These are phyloP conservation scores for Chondrosia reniformis DNA, from an alignment of 37 sponge, comb jelly and placozoan species.

Conservation along the genomic window DNA sequence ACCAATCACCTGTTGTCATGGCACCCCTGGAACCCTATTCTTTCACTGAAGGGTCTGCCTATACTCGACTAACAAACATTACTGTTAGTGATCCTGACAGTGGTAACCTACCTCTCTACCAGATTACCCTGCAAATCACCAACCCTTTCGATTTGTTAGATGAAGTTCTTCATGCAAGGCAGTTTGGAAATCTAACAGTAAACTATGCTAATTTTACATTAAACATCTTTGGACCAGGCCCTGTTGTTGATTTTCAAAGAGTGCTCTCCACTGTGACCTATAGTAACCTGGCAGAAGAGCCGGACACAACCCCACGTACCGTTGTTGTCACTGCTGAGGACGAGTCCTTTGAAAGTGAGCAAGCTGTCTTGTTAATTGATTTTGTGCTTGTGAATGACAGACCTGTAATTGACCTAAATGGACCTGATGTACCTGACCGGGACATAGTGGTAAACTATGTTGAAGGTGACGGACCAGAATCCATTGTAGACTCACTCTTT, in stretches of 20 bases:
- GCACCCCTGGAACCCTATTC: constrained; percentile 44
- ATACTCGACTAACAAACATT: constrained; percentile 35
- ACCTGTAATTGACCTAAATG: constrained; percentile 75
- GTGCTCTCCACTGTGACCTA: constrained; percentile 66
- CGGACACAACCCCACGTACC: constrained; percentile 23
- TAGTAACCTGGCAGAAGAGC: constrained; percentile 75
- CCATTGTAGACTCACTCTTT: constrained; percentile 47
- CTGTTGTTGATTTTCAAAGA: constrained; percentile 56
- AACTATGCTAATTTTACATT: constrained; percentile 32
- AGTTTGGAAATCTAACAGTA: constrained; percentile 23
- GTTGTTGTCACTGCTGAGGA: constrained; percentile 54
- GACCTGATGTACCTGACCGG: constrained; percentile 25
- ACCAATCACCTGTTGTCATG: constrained; percentile 50
- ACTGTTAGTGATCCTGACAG: constrained; percentile 70
- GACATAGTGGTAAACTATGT: constrained; percentile 60
- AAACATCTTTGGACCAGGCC: constrained; percentile 68
- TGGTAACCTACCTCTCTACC: constrained; percentile 26
- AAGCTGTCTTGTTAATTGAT: constrained; percentile 24
- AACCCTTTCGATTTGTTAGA: constrained; percentile 45
- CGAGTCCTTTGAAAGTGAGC: constrained; percentile 34
- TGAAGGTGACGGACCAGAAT: constrained; percentile 67
- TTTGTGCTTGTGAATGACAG: constrained; percentile 64
- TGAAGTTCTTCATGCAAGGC: constrained; percentile 41
- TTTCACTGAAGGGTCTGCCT: constrained; percentile 45
- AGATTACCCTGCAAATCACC: constrained; percentile 41